phyloP scores from a whole-genome alignment of 92 coral and sea anemone genomes.

The Porites rus region DNA sequence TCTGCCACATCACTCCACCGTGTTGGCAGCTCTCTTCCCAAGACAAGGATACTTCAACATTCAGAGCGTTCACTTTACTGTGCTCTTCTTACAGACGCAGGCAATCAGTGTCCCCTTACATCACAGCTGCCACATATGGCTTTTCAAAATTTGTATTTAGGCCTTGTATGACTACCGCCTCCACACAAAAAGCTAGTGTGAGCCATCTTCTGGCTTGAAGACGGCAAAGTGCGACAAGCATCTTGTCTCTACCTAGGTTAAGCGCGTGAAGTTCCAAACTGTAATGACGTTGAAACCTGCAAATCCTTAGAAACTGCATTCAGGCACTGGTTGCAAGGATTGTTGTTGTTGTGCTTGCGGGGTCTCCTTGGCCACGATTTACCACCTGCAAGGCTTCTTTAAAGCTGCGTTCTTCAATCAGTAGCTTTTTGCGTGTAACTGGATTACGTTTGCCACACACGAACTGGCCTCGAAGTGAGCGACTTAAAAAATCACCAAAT shows the following conservation, averaged over 20 bases:
- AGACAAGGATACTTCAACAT: constrained; percentile 1
- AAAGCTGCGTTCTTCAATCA: too few species aligned
- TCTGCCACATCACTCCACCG: too few species aligned
- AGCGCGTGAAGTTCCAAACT: too few species aligned
- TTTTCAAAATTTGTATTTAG: constrained; percentile 49
- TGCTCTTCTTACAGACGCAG: constrained; percentile 17
- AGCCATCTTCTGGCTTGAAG: constrained; percentile 9
- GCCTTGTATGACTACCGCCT: constrained; percentile 25
- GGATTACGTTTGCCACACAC: too few species aligned
- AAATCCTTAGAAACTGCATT: neutral
- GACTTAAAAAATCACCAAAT: too few species aligned
- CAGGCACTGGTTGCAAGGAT: constrained; percentile 23
- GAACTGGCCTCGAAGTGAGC: too few species aligned
- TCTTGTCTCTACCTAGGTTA: neutral
- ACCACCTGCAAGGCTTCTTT: too few species aligned
- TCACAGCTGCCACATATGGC: constrained; percentile 58
- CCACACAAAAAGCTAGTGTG: constrained; percentile 57
- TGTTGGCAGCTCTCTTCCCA: neutral
- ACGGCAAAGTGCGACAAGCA: constrained; percentile 1
- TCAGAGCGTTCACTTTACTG: constrained; percentile 1
- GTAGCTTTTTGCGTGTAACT: too few species aligned
- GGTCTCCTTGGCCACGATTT: constrained; percentile 58
- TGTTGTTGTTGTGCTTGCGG: constrained; percentile 45
- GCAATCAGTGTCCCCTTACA: constrained; percentile 39
- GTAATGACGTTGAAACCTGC: neutral